Conservation (phyloP, 2,113 vertebrate genomes). For the Tretioscincus oriximinensis region DNA sequence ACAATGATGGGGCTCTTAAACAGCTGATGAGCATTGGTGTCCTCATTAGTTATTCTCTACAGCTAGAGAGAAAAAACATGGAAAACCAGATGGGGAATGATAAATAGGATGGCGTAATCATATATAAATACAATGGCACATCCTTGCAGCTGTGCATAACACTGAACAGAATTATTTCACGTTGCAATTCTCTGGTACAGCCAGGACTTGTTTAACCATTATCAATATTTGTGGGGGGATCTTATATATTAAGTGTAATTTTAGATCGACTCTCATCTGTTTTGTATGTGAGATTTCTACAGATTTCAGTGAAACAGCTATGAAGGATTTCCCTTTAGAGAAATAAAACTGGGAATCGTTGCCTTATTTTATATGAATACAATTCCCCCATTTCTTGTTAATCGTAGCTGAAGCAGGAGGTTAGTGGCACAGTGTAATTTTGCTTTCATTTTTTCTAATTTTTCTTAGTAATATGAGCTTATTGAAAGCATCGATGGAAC, state of each 20-base stretch:
- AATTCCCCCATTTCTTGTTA: neutral
- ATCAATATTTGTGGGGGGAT: too few relatives aligned
- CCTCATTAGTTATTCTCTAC: neutral
- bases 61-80: neutral
- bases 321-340: neutral
- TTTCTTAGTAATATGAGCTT: slow-evolving; percentile 5
- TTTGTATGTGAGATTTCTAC: neutral
- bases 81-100: neutral
- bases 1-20: neutral
- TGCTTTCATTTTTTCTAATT: neutral
- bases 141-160: neutral
- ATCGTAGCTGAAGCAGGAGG: slow-evolving; percentile 12
- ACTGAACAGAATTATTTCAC: neutral
- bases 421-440: neutral
- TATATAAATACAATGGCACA: neutral
- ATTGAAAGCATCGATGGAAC: neutral
- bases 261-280: neutral
- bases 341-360: neutral
- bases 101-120: neutral
- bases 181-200: neutral
- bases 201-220: neutral
- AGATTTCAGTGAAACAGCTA: slow-evolving; percentile 1
- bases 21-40: neutral
- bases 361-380: neutral
- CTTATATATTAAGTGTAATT: neutral